Conservation (phyloP, 2,797 vertebrate species). For the Ciconia nigra region DNA sequence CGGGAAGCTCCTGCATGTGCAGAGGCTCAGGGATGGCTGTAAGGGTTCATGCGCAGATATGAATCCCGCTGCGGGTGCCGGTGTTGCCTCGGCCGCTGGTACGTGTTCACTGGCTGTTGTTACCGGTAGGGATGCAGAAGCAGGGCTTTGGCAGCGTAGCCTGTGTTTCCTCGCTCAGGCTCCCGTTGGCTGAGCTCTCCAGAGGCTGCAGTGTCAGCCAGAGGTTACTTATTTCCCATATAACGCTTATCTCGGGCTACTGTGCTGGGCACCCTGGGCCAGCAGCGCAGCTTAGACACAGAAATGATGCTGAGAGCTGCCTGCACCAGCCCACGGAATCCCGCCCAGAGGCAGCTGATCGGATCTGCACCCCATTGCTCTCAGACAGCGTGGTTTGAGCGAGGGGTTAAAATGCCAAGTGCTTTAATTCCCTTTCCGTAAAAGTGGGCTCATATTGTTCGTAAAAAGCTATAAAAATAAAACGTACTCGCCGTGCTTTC, state of each 20-base stretch:
- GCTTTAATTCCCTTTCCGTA: not conserved
- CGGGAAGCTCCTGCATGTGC: not conserved
- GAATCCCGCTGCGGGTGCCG: not conserved
- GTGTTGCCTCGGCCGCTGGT: not conserved
- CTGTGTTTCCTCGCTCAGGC: not conserved
- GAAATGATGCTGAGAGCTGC: not conserved
- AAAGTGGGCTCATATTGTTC: not conserved
- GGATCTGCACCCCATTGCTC: rapidly evolving
- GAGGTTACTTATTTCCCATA: not conserved
- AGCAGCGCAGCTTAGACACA: not conserved
- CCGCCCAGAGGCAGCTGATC: rapidly evolving
- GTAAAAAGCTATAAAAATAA: not conserved
- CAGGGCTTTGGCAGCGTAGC: not conserved
- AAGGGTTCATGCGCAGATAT: rapidly evolving
- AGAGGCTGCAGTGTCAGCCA: not conserved
- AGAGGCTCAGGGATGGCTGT: not conserved
- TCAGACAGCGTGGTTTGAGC: not conserved
- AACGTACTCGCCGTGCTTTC: not conserved
- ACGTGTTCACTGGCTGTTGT: rapidly evolving
- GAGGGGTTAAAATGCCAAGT: not conserved
- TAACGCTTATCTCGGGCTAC: rapidly evolving
- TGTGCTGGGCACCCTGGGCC: not conserved
- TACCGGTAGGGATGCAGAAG: not conserved
- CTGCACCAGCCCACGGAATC: not conserved
- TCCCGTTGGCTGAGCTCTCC: not conserved